Evolutionary conservation across 2,113 vertebrate genomes (phyloP).

Genomic region (Chaetodon auriga): DNA sequence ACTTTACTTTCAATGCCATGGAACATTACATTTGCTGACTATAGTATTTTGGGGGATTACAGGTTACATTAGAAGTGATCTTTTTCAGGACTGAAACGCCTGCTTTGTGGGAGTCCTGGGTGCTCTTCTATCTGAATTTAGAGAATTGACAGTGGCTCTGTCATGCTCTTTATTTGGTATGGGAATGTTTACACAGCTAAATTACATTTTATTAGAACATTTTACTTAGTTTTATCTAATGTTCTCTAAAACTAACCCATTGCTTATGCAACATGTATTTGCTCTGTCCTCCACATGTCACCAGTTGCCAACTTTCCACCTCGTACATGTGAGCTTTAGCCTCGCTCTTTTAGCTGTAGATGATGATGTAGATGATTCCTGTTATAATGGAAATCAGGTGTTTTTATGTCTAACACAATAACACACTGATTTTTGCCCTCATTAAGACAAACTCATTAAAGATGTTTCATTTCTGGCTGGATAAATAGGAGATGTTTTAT

Average conservation of each 20-base stretch:
- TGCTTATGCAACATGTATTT: too few relatives aligned
- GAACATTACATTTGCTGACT: neutral
- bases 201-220: neutral
- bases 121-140: neutral
- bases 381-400: neutral
- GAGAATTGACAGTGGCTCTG: neutral
- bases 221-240: too few relatives aligned
- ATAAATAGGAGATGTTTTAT: neutral
- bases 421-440: neutral
- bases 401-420: neutral
- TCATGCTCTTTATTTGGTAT: neutral
- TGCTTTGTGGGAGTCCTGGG: neutral
- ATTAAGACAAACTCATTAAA: conserved; percentile 3
- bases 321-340: neutral
- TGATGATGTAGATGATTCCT: neutral
- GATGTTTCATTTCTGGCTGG: neutral
- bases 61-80: neutral
- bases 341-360: neutral
- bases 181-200: neutral
- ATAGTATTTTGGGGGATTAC: too few relatives aligned
- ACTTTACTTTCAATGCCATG: neutral
- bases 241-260: too few relatives aligned
- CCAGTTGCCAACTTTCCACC: neutral
- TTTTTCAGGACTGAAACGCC: neutral
- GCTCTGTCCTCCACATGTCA: neutral